Evolutionary conservation across 2,888 invertebrate species (phyloP).

Genomic region (Panzeria rudis): DNA sequence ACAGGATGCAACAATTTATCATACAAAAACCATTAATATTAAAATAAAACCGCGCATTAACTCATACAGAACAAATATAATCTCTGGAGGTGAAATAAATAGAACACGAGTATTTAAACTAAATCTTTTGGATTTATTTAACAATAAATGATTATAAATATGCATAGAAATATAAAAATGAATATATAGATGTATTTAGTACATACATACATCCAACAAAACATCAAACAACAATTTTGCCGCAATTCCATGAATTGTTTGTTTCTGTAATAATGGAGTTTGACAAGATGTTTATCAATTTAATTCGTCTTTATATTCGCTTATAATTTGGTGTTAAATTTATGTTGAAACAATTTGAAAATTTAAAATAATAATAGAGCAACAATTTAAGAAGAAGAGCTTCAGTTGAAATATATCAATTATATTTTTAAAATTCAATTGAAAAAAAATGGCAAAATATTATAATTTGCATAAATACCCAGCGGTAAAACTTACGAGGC

Average conservation of each 20-base stretch:
- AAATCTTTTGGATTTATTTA: not conserved
- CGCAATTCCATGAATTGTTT: not conserved
- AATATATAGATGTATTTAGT: not conserved
- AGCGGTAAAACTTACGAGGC: too few relatives aligned
- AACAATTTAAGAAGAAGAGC: too few relatives aligned
- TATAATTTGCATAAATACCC: too few relatives aligned
- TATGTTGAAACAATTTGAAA: too few relatives aligned
- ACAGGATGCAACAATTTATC: slow-evolving; percentile 63
- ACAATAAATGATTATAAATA: not conserved
- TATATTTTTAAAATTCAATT: too few relatives aligned
- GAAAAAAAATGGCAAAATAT: too few relatives aligned
- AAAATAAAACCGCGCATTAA: slow-evolving; percentile 40
- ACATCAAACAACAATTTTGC: not conserved
- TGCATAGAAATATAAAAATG: not conserved
- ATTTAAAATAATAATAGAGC: too few relatives aligned
- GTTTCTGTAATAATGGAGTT: not conserved
- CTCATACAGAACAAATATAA: not conserved
- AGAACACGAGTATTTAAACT: not conserved
- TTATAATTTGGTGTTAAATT: too few relatives aligned
- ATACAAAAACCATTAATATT: slow-evolving; percentile 57
- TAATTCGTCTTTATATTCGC: too few relatives aligned
- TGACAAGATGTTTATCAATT: not conserved
- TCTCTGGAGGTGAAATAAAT: not conserved
- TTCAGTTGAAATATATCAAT: too few relatives aligned
- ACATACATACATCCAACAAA: not conserved